These are phyloP conservation scores for Troides aeacus DNA, from an alignment of 2,888 invertebrate genomes.

Conservation along the genomic window DNA sequence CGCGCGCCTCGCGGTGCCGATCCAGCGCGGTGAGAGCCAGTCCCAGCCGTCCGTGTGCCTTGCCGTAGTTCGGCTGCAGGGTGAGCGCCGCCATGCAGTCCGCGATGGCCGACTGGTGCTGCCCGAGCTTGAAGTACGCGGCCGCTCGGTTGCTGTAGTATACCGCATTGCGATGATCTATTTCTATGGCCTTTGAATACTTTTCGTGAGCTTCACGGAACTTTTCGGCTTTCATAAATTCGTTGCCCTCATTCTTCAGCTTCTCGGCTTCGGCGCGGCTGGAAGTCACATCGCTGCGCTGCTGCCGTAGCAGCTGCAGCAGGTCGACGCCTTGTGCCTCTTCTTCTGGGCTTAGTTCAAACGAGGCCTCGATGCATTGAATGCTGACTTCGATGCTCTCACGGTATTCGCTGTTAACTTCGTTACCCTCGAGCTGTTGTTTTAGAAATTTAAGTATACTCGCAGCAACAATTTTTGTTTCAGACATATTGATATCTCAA, in stretches of 20 bases:
- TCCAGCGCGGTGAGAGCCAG: conserved; percentile 92
- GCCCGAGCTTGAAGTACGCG: conserved; percentile 93
- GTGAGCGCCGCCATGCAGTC: conserved; percentile 95
- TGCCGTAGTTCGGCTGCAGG: conserved; percentile 94
- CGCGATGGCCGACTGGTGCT: conserved; percentile 90
- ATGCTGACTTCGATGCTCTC: conserved; percentile 96
- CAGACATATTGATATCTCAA: conserved; percentile 52
- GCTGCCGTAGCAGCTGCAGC: conserved; percentile 53
- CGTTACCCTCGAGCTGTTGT: conserved; percentile 74
- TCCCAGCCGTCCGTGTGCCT: conserved; percentile 96
- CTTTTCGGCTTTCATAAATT: conserved; percentile 89
- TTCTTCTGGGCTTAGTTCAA: conserved; percentile 82
- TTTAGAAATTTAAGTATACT: conserved; percentile 80
- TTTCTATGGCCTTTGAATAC: conserved; percentile 93
- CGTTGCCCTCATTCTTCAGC: conserved; percentile 93
- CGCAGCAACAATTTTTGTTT: conserved; percentile 73
- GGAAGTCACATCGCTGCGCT: conserved; percentile 42
- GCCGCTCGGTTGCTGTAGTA: conserved; percentile 99
- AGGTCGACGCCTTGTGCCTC: conserved; percentile 58
- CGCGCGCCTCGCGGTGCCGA: conserved; percentile 89
- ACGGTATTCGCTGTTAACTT: conserved; percentile 67
- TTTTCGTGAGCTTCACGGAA: conserved; percentile 88
- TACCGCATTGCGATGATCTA: conserved; percentile 94
- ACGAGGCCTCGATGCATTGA: conserved; percentile 96
- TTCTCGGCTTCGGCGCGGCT: conserved; percentile 87